phyloP scores from a whole-genome alignment of 2,113 vertebrate species.

The Odontophorus gujanensis region DNA sequence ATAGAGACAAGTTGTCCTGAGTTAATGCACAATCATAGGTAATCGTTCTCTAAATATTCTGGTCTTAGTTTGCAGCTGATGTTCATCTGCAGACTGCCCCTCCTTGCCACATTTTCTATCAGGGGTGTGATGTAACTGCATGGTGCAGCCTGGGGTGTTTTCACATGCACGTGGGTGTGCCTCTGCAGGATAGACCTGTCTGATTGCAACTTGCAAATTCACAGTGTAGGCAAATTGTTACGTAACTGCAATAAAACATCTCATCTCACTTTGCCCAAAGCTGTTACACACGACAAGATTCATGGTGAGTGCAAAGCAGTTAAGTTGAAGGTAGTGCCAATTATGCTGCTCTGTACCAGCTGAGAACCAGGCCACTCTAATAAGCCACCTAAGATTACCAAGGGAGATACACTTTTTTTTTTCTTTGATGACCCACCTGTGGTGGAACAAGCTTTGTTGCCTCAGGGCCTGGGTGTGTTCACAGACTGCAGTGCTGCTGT shows the following conservation, averaged over 20 bases:
- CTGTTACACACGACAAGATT: neutral
- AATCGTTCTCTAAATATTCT: neutral
- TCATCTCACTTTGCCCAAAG: neutral
- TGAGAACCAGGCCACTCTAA: neutral
- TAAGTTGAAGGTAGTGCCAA: neutral
- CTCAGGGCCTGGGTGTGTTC: neutral
- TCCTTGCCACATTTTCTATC: neutral
- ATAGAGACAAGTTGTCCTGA: neutral
- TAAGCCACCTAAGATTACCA: neutral
- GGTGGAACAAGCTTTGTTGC: neutral
- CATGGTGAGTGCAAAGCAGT: neutral
- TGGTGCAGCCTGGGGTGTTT: neutral
- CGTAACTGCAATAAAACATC: neutral
- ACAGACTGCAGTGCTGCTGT: neutral
- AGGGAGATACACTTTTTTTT: neutral
- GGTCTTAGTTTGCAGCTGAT: neutral
- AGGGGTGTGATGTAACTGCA: neutral
- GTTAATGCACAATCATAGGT: neutral
- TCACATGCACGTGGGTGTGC: neutral
- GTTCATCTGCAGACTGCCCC: neutral
- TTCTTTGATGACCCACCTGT: neutral
- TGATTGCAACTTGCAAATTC: conserved; percentile 1
- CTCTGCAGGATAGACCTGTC: neutral
- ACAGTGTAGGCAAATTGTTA: neutral
- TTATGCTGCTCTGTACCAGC: neutral